Base-by-base conservation (phyloP, 2,797 vertebrate genomes). In the Ibycter americanus region DNA sequence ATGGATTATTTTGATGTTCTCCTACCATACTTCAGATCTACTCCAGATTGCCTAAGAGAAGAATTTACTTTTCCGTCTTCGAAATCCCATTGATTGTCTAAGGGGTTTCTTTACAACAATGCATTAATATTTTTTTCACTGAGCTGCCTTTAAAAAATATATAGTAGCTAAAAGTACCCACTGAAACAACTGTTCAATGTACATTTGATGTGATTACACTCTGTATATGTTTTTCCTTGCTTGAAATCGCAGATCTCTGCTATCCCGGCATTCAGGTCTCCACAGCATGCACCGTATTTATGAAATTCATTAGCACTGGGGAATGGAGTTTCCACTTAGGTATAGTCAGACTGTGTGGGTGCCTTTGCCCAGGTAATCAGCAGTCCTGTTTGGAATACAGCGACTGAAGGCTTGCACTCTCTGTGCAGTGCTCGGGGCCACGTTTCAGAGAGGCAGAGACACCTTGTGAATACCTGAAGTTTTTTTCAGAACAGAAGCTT, bases 121-220 rank as follows among this genome's bases (percentile, higher is more conserved):
- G 6, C 17, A 54, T 90, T 85, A 31, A 8, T 49, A 1, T 62
- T 34, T 65, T 81, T 88, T 86, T 54, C 38, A 63, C 66, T 72
- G 63, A 71, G 54, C 34, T 76, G 26, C 32, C 34, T 81, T 70
- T 70, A 42, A 81, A 80, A 67, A 52, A 29, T 8, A 47, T 10
- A 17, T 1, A 26, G 13, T 47, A 81, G 12, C 31, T 66, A 44
- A 54, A 90, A 59, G 47, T 76, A 78, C 84, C 83, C 54, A 91
- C 79, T 95, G 94, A 96, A 96, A 95, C 84, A 79, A 51, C 71
- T 91, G 82, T 71, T 90, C 42, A 29, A 7, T 44, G 52, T 32
- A 62, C 63, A 72, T 95, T 96, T 89, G 96, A 84, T 54, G 94
- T 96, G 94, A 97, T 97, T 97, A 93, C 95, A 86, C 85, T 96